These are phyloP conservation scores for Clarias macrocephalus DNA, from an alignment of 2,113 vertebrate species.

Conservation along the genomic window DNA sequence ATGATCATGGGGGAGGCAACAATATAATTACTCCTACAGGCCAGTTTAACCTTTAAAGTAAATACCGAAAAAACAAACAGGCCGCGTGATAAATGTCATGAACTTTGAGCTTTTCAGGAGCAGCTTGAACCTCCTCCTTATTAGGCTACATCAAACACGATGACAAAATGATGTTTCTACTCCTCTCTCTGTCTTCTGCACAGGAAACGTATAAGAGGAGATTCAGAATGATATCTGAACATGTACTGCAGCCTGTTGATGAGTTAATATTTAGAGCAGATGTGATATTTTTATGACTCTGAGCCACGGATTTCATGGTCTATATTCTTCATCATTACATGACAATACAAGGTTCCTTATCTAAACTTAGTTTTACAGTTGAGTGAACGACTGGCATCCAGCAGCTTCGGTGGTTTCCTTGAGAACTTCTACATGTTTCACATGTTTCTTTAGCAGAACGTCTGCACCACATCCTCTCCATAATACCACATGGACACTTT, in stretches of 20 bases:
- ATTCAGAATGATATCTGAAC: neutral
- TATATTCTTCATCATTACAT: neutral
- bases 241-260: neutral
- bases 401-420: neutral
- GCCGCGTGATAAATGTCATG: slow-evolving; percentile 74
- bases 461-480: neutral
- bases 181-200: slow-evolving; percentile 7
- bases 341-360: neutral
- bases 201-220: neutral
- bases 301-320: neutral
- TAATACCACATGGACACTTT: neutral
- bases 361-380: neutral
- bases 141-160: slow-evolving; percentile 60
- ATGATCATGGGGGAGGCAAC: slow-evolving; percentile 57
- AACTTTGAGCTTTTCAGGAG: slow-evolving; percentile 70
- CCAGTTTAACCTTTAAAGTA: slow-evolving; percentile 74
- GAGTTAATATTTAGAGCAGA: neutral
- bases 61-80: slow-evolving; percentile 69
- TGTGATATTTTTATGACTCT: neutral
- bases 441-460: neutral
- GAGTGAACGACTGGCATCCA: neutral
- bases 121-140: slow-evolving; percentile 60
- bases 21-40: slow-evolving; percentile 62
- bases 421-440: neutral
- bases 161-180: slow-evolving; percentile 36